Evolutionary conservation across 2,888 invertebrate genomes (phyloP).

Genomic region (Panopea generosa): DNA sequence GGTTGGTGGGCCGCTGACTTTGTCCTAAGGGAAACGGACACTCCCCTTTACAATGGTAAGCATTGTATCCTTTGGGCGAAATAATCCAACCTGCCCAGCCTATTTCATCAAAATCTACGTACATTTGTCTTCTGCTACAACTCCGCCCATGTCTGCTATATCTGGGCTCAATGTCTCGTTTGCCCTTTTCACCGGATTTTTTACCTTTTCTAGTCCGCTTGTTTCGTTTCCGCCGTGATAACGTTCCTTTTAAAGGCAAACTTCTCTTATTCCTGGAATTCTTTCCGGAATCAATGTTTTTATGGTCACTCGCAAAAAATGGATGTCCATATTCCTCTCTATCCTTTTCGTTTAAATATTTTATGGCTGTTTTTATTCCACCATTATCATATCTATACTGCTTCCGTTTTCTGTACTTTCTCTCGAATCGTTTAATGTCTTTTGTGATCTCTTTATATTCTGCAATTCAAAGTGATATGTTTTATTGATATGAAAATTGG

Average conservation of each 20-base stretch:
- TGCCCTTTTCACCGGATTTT: constrained; percentile 43
- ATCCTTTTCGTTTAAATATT: constrained; percentile 78
- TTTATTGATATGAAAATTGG: too few species aligned
- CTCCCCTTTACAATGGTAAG: constrained; percentile 88
- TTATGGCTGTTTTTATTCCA: constrained; percentile 68
- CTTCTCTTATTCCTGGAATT: constrained; percentile 37
- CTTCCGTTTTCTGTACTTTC: constrained; percentile 48
- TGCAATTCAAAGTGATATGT: constrained; percentile 45
- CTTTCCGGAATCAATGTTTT: constrained; percentile 17
- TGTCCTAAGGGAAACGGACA: constrained; percentile 87
- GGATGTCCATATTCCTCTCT: constrained; percentile 68
- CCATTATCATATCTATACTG: constrained; percentile 52
- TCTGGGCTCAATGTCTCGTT: constrained; percentile 65
- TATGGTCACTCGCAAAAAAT: constrained; percentile 37
- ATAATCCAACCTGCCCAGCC: constrained; percentile 89
- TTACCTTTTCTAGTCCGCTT: constrained; percentile 46
- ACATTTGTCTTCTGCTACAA: constrained; percentile 84
- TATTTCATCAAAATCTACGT: constrained; percentile 88
- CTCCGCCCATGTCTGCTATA: constrained; percentile 72
- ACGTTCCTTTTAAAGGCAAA: constrained; percentile 5
- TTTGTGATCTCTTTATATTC: constrained; percentile 76
- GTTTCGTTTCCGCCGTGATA: not conserved
- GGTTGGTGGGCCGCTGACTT: constrained; percentile 88
- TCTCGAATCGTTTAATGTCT: constrained; percentile 69
- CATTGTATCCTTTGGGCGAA: constrained; percentile 88